A percentile compares a stretch with the other conserved stretches of the same genome.
Conservation (phyloP, 2,113 vertebrate genomes). For the Callipepla californica region DNA sequence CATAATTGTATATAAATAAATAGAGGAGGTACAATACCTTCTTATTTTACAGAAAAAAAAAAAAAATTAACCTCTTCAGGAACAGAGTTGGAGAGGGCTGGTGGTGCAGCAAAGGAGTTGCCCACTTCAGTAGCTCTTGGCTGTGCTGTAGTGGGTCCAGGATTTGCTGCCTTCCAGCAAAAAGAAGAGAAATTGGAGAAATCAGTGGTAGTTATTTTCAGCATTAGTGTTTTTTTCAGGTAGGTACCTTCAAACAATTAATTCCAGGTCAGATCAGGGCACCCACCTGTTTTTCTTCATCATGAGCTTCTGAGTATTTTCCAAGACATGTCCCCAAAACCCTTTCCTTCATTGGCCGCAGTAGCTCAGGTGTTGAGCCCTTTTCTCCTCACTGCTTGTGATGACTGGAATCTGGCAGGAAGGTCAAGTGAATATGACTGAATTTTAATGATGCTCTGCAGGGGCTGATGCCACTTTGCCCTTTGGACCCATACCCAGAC, state of each 20-base stretch:
- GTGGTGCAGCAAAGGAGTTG: background rate
- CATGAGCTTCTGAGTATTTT: background rate
- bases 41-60: background rate
- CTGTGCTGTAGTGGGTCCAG: background rate
- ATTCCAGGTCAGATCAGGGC: background rate
- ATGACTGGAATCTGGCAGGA: background rate
- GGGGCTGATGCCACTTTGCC: background rate
- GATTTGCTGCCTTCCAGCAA: background rate
- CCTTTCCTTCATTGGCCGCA: rapidly evolving
- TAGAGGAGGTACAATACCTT: background rate
- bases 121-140: rapidly evolving
- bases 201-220: background rate
- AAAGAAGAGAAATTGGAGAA: rapidly evolving
- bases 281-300: background rate
- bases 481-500: rapidly evolving
- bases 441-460: rapidly evolving
- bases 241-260: background rate
- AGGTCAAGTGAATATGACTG: background rate
- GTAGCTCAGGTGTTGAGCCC: rapidly evolving
- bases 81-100: rapidly evolving
- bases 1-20: background rate
- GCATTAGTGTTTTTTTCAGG: rapidly evolving
- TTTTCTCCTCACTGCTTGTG: rapidly evolving
- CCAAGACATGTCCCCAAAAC: rapidly evolving
- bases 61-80: background rate